Conservation (phyloP, 2,113 vertebrate species). For the western clawed frog (Xenopus tropicalis) region UCB_Xtro_10.0 CM004452.2:937501-938000, state of each 20-base stretch:
- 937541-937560: no score
- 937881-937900: neutral
- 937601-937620: no score
- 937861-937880: conserved; percentile 57
- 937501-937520: neutral
- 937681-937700: no score
- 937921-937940: no score
- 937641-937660: neutral
- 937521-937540: no score
- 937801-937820: neutral
- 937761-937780: no score
- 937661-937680: neutral
- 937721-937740: neutral
- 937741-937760: neutral
- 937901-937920: no score
- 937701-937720: no score
- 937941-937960: neutral
- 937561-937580: neutral
- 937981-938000: no score
- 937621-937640: no score
- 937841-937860: no score
- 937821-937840: neutral
- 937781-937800: conserved; percentile 60
- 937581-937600: neutral
- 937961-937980: neutral